Percentiles rank a stretch among this genome's conserved stretches.
Conservation (phyloP, 92 coral and sea anemone genomes). For the Actinostola sp. region DNA sequence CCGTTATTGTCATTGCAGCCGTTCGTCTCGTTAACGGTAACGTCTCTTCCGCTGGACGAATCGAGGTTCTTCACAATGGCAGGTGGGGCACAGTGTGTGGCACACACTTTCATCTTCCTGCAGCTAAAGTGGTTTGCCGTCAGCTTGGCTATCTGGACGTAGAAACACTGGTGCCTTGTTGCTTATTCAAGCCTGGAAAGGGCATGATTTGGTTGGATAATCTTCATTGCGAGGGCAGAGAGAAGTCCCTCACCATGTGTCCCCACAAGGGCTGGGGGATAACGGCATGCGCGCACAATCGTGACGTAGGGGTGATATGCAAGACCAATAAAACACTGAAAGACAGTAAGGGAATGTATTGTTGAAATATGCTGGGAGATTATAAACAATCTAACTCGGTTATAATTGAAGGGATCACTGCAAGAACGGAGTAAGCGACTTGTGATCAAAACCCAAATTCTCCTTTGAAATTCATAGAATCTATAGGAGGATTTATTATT, state of each 20-base stretch:
- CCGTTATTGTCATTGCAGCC: background rate
- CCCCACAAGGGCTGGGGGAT: conserved; percentile 68
- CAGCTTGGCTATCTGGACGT: conserved; percentile 59
- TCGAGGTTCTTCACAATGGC: conserved; percentile 50
- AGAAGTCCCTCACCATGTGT: conserved; percentile 53
- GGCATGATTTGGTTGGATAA: conserved; percentile 64
- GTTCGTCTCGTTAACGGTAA: conserved; percentile 49
- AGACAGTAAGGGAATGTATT: conserved; percentile 8
- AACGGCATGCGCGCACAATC: conserved; percentile 35
- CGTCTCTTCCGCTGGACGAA: conserved; percentile 48
- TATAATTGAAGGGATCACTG: no score
- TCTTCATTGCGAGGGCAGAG: conserved; percentile 59
- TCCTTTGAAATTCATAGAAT: no score
- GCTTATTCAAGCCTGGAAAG: conserved; percentile 47
- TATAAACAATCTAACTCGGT: background rate
- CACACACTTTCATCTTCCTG: conserved; percentile 36
- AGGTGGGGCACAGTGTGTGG: conserved; percentile 72
- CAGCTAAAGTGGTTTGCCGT: conserved; percentile 53
- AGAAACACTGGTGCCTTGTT: conserved; percentile 54
- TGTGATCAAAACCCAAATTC: no score
- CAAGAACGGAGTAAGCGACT: background rate
- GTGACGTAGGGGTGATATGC: conserved; percentile 58
- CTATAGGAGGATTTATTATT: no score
- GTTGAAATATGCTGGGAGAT: no score
- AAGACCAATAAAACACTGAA: conserved; percentile 40